Base-by-base conservation (phyloP, 2,888 invertebrate species). In the Pterobdella sp. region DNA sequence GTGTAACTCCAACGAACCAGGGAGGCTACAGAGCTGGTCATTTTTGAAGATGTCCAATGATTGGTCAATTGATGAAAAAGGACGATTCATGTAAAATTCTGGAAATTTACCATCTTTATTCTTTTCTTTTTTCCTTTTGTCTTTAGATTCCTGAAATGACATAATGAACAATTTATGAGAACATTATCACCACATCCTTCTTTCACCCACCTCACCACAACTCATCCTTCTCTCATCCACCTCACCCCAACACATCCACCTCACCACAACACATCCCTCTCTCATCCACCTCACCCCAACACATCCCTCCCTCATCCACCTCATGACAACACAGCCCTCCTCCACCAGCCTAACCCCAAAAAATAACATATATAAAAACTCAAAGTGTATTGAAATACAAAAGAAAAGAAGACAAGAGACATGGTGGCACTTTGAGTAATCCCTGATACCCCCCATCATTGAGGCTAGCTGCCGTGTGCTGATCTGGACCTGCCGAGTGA, bases 361-460 rank as follows among this genome's bases (percentile, higher is more conserved):
- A 29, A 10, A 14, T 18, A 63, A 63, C 14, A 7, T 29, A 63
- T 63, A 7, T 7, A 63, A 63, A 29, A n/a, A 14, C 36, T 26
- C 49, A 42, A 18, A 2, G 2, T 10, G 14, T 22, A 49, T 29
- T 42, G 32, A 42, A 49, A 22, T 52, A 29, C 0, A 26, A 69
- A 68, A 42, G 37, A 14, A 67, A 64, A 14, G 10, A 32, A 31
- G 22, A 26, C 52, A 42, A 42, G 10, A 69, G n/a, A 65, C 34
- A n/a, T 29, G 32, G 37, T 68, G 64, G 32, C 29, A 36, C 34
- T 63, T 72, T 34, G 79, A 77, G 78, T 88, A 88, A 79, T 87
- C 87, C 29, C 88, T 82, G 67, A 88, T 86, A 18, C 88, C 88
- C 31, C 84, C 81, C 31, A 85, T 77, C 79, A 88, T 87, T 31